A percentile compares a stretch with the other conserved stretches of the same genome.
phyloP scores from a whole-genome alignment of 2,797 vertebrate genomes.

The Dipus sagitta region DNA sequence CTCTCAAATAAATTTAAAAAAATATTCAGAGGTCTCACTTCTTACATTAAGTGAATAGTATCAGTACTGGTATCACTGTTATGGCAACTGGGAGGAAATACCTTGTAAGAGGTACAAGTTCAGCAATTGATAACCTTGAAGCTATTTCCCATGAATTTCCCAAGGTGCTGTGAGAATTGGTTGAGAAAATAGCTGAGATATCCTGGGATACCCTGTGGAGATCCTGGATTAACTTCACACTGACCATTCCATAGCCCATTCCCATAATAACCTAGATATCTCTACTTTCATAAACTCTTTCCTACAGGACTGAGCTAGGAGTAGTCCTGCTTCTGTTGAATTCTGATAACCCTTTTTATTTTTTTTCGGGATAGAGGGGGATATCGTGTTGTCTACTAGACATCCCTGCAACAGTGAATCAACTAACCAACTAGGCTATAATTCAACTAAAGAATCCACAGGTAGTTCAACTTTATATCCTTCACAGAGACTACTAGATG shows the following conservation, averaged over 20 bases:
- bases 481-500: not conserved
- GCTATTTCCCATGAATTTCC: not conserved
- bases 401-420: constrained; percentile 17
- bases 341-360: constrained; percentile 12
- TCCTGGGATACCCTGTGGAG: not conserved
- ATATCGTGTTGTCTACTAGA: constrained; percentile 6
- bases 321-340: not conserved
- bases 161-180: not conserved
- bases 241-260: not conserved
- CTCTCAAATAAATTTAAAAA: too few species aligned
- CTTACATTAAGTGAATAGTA: not conserved
- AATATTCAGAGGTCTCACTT: not conserved
- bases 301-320: not conserved
- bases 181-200: not conserved
- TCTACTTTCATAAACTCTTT: constrained; percentile 10
- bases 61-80: not conserved
- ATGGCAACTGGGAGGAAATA: not conserved
- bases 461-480: not conserved
- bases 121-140: not conserved
- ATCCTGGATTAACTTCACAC: not conserved
- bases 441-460: not conserved
- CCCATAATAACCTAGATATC: not conserved
- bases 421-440: not conserved
- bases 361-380: not conserved
- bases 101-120: not conserved